Conservation (phyloP, 2,797 vertebrate species). For the Enoplosus armatus region DNA sequence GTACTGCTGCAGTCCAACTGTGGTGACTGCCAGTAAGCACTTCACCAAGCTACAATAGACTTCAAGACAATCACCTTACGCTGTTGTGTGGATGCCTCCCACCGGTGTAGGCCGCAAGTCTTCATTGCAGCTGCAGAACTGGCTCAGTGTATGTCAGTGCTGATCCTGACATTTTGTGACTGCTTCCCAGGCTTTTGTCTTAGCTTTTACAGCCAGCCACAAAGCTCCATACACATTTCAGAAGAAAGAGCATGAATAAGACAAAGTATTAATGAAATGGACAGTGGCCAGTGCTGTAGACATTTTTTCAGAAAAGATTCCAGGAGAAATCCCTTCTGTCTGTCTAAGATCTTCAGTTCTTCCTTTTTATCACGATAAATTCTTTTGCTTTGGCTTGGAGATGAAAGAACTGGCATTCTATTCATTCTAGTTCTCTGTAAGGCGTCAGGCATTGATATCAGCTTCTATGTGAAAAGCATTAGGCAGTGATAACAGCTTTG, state of each 20-base stretch:
- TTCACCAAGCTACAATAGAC: constrained; percentile 75
- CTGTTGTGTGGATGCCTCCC: constrained; percentile 80
- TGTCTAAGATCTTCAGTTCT: constrained; percentile 55
- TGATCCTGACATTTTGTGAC: constrained; percentile 71
- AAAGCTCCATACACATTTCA: constrained; percentile 63
- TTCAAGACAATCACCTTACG: constrained; percentile 81
- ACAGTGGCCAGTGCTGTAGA: constrained; percentile 72
- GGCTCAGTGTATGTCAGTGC: constrained; percentile 52
- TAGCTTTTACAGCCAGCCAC: constrained; percentile 48
- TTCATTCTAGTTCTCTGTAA: constrained; percentile 61
- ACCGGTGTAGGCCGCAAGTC: constrained; percentile 73
- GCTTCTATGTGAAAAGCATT: constrained; percentile 67
- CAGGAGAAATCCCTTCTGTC: constrained; percentile 60
- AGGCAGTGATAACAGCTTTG: constrained; percentile 66
- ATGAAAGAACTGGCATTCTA: constrained; percentile 65
- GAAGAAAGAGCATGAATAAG: constrained; percentile 57
- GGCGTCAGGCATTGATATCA: constrained; percentile 59
- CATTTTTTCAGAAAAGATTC: constrained; percentile 44
- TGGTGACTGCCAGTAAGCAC: constrained; percentile 73
- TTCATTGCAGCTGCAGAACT: constrained; percentile 53
- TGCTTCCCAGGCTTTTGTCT: constrained; percentile 70
- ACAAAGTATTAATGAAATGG: constrained; percentile 78
- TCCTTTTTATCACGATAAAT: constrained; percentile 61
- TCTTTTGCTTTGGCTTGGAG: constrained; percentile 60
- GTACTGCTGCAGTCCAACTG: constrained; percentile 68